A percentile compares a stretch with the other conserved stretches of the same genome.
Conservation (phyloP, 1,140 invertebrate species). For the Heliconius eleuchia region DNA sequence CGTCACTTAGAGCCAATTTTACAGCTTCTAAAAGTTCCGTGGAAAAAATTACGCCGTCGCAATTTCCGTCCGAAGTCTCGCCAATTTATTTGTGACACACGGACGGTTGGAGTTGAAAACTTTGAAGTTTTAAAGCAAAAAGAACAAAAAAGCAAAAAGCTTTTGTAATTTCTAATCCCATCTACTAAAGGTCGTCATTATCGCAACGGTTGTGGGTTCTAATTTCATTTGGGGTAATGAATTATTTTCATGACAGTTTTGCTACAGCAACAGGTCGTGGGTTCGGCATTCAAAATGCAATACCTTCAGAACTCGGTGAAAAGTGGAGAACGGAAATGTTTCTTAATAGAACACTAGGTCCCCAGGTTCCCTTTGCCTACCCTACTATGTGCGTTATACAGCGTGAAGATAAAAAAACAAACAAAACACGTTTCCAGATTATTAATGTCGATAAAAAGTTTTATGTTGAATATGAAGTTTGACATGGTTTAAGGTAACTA, state of each 20-base stretch:
- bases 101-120: neutral
- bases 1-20: slow-evolving; percentile 13
- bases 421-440: no score
- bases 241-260: neutral
- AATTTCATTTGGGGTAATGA: neutral
- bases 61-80: slow-evolving; percentile 12
- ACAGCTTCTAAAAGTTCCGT: slow-evolving; percentile 12
- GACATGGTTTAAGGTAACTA: no score
- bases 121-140: neutral
- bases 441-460: no score
- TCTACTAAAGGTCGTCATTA: neutral
- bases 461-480: no score
- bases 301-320: neutral
- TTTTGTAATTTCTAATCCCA: neutral
- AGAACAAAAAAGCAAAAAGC: neutral
- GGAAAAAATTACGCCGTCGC: slow-evolving; percentile 32
- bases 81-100: slow-evolving; percentile 8
- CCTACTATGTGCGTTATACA: no score
- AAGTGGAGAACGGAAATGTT: neutral
- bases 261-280: neutral
- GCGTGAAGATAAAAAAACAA: no score
- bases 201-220: no score
- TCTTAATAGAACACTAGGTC: no score
- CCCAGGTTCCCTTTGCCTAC: no score
- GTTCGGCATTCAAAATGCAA: neutral